Evolutionary conservation across 2,113 vertebrate species (phyloP).

Genomic region (Oncorhynchus nerka): DNA sequence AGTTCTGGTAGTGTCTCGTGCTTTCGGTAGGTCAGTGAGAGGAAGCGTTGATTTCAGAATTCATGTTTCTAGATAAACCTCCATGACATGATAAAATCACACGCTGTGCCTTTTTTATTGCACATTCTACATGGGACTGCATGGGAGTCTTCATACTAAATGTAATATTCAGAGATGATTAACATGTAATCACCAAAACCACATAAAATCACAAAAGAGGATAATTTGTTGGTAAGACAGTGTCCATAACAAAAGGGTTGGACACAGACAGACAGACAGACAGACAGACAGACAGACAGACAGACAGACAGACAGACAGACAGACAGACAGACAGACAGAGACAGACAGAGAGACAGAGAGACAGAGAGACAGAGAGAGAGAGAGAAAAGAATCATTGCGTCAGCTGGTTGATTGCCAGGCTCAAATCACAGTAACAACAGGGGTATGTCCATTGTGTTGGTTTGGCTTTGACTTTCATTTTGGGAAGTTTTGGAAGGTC

Average conservation of each 20-base stretch:
- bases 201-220: background rate
- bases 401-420: constrained; percentile 46
- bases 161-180: constrained; percentile 1
- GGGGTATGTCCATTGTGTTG: too few relatives aligned
- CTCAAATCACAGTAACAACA: too few relatives aligned
- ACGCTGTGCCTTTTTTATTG: constrained; percentile 21
- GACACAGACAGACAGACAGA: constrained; percentile 10
- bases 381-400: background rate
- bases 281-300: too few relatives aligned
- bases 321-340: too few relatives aligned
- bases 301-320: too few relatives aligned
- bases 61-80: constrained; percentile 51
- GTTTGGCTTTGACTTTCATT: too few relatives aligned
- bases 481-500: constrained; percentile 11
- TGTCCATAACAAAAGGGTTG: background rate
- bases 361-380: too few relatives aligned
- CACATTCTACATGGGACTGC: background rate
- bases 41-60: constrained; percentile 23
- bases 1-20: constrained; percentile 42
- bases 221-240: background rate
- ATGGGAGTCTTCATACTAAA: background rate
- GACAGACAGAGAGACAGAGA: constrained; percentile 1
- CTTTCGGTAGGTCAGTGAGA: background rate
- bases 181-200: background rate
- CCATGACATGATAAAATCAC: constrained; percentile 26